Base-by-base conservation (phyloP, 2,113 vertebrate species). In the Echinops telfairi region DNA sequence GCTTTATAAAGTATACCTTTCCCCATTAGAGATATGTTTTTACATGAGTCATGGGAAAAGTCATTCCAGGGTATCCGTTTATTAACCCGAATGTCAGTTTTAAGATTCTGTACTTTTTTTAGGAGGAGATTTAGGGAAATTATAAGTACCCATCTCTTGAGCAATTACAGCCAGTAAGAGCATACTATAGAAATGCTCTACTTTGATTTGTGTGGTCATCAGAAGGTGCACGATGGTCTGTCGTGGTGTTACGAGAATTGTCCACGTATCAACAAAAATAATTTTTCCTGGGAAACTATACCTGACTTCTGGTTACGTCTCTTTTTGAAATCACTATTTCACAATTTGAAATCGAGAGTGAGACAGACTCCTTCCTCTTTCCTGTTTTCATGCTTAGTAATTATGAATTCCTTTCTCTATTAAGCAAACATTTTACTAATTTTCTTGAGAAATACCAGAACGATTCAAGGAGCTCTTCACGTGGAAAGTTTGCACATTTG, bases 391-490 rank as follows among this genome's bases (percentile, higher is more conserved):
- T 76, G 17, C 17, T 95, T 73, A 85, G 23, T 83, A 16, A 87
- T 36, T 90, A 64, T 36, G 36, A 38, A 20, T 83, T 85, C 75
- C 33, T 93, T 94, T 86, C 84, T 57, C 70, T 15, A 0, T 27
- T 77, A 92, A 82, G 0, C n/a, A 80, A 84, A 70, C 12, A 89
- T 91, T 85, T 92, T 85, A 92, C 86, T 91, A 93, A 11, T 82
- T 92, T 95, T 95, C 71, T 95, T 60, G 73, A 92, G 91, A 47
- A 95, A 71, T 19, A 23, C 19, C 17, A 81, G 60, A 43, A 33
- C 33, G 76, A 10, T 71, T 93, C 89, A 81, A 78, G 85, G 9
- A 91, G 62, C 85, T 75, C n/a, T 47, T 4, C 0, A 57, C 53
- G n/a, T 75, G 53, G 83, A 93, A 83, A 88, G 9, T 81, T 27